Conservation (phyloP, 2,888 invertebrate species). For the Parapristionchus giblindavisi region DNA sequence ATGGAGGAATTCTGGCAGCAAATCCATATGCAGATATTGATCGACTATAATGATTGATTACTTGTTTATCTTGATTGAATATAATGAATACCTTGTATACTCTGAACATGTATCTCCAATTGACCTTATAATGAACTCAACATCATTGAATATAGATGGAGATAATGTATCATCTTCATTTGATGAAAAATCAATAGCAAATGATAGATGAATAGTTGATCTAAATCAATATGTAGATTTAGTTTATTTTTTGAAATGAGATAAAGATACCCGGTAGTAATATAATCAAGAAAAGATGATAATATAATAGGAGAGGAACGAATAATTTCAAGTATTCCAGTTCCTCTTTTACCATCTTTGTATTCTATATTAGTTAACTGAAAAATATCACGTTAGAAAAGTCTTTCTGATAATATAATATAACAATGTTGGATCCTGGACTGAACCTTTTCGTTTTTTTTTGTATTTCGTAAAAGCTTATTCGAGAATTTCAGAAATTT, state of each 20-base stretch:
- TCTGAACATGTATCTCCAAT: slow-evolving; percentile 7
- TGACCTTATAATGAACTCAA: slow-evolving; percentile 20
- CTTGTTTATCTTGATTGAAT: no score
- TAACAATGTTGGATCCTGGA: no score
- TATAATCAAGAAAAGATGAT: neutral
- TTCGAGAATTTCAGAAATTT: no score
- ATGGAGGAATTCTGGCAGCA: slow-evolving; percentile 17
- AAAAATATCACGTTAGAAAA: no score
- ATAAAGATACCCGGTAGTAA: neutral
- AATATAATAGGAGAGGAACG: neutral
- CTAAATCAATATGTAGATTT: neutral
- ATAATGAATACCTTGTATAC: neutral
- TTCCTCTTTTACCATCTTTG: neutral
- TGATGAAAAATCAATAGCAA: slow-evolving; percentile 30
- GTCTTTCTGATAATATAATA: no score
- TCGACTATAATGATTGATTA: neutral
- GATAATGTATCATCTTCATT: neutral
- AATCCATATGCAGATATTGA: slow-evolving; percentile 24
- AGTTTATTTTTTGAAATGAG: neutral
- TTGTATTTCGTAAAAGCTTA: no score
- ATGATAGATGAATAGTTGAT: slow-evolving; percentile 10
- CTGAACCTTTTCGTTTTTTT: no score
- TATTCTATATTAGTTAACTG: no score
- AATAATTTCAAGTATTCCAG: slow-evolving; percentile 5
- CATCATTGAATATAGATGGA: neutral